Evolutionary conservation across 2,888 invertebrate species (phyloP), one percentile per base, ranked within the genome.

Genomic region (Reticulitermes lucifugus): DNA sequence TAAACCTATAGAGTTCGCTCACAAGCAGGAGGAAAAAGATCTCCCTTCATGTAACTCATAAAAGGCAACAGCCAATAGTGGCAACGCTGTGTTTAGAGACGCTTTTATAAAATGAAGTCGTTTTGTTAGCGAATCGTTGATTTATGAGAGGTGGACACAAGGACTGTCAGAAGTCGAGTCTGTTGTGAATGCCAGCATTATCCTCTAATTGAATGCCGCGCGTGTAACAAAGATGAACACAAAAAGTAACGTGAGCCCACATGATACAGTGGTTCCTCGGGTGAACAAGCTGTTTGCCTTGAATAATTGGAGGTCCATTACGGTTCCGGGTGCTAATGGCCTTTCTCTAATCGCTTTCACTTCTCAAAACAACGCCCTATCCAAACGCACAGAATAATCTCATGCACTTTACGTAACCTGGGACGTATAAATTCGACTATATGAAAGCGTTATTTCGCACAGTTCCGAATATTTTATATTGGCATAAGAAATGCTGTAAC

Each of bases 101-200:
- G 60, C 65, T n/a, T 73, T 73, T 14, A 41, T 73, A 73, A 71
- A 73, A 73, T 73, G 41, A 73, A 73, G 73, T 73, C 21, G 73
- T 73, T 73, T 73, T 73, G 73, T 73, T 41, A 73, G 73, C 73
- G 73, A 73, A 73, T 73, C 73, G 73, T 77, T 77, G 77, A 77
- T 77, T 77, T 77, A 77, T 77, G 43, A 46, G 43, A 77, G 51
- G 46, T 77, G 77, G 77, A 77, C 77, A 65, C n/a, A 65, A 12
- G n/a, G 25, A 65, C 65, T 65, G 65, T 65, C 55, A 73, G 29
- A 41, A 73, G 73, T 41, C 41, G 41, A 41, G 73, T 9, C 46
- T 77, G 77, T 43, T 77, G 77, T 77, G 77, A 77, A 77, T 46
- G 77, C n/a, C 46, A 46, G 77, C 77, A 46, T 77, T 77, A 77